Evolutionary conservation across 2,113 vertebrate species (phyloP), one percentile per base, ranked within the genome.

Genomic region (Laticauda colubrina): DNA sequence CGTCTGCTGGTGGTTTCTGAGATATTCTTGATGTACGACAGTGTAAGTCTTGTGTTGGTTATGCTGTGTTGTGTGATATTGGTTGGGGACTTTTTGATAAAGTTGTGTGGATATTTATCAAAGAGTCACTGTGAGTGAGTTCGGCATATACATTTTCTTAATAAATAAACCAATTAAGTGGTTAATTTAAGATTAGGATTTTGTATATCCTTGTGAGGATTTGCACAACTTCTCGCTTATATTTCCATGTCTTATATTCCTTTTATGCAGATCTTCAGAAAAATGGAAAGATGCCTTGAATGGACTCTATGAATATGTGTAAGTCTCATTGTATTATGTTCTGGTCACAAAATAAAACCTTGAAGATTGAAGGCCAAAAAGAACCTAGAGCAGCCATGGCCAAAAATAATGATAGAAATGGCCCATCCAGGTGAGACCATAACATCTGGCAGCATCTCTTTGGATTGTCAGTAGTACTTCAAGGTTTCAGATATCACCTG

Each of bases 221-320:
- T 53, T 53, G 51, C 51, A 53, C 51, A 10, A 53, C 29, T 51
- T 54, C 29, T 53, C 6, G 0, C 51, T 34, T 11, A 34, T 11
- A 11, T 55, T 39, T 34, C 5, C 14, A 7, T 3, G 3, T 45
- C 23, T 89, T 29, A 11, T 6, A 0, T 48, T 90, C 43, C 45
- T 0, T 75, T 39, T 91, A 3, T 0, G 26, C 93, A 96, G 95
- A 91, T 96, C 94, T 0, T 95, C 93, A 0, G 51, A 34, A 0
- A 90, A 96, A 45, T 96, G 95, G 96, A 85, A 96, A 64, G 29
- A 1, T 0, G 97, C 96, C 0, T 91, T 96, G 61, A 94, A 92
- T 57, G 93, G 93, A 2, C 94, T 96, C n/a, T 95, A 95, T 23
- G 39, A 1, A 7, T 95, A 96, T 93, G 92, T 96, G 97, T 96